Percentiles rank a stretch among this genome's conserved stretches.
Conservation (phyloP, 2,797 vertebrate genomes). For the Chelon auratus region DNA sequence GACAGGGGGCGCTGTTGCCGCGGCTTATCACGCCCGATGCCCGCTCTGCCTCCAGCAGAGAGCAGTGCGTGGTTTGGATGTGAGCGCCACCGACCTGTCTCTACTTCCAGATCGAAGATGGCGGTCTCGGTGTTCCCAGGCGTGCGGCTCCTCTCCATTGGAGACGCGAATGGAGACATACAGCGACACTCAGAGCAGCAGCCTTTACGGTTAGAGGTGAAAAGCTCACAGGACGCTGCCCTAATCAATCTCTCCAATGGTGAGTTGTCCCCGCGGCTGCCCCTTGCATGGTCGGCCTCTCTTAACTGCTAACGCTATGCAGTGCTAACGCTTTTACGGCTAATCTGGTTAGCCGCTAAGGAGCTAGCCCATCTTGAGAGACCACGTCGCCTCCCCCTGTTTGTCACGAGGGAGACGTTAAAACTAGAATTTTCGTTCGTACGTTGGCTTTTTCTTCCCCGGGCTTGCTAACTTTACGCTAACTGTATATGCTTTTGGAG, state of each 20-base stretch:
- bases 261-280: conserved; percentile 77
- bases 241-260: conserved; percentile 93
- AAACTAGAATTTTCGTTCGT: conserved; percentile 15
- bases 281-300: conserved; percentile 54
- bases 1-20: conserved; percentile 58
- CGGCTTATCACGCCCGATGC: conserved; percentile 28
- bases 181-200: conserved; percentile 97
- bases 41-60: conserved; percentile 64
- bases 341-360: conserved; percentile 57
- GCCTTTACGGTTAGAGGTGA: conserved; percentile 92
- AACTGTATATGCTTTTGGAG: not conserved
- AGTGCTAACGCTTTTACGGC: conserved; percentile 18
- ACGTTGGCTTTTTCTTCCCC: too few relatives aligned
- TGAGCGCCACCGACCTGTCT: conserved; percentile 76
- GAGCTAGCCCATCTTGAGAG: conserved; percentile 64
- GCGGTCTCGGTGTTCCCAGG: conserved; percentile 95
- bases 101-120: conserved; percentile 90
- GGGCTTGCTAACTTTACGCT: not conserved
- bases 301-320: not conserved
- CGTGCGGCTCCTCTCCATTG: conserved; percentile 96
- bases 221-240: conserved; percentile 89
- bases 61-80: conserved; percentile 75
- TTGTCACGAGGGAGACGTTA: conserved; percentile 61
- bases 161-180: conserved; percentile 97
- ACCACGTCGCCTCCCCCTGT: conserved; percentile 61